These are phyloP conservation scores for Alces alces DNA, from an alignment of 2,113 vertebrate species.

Conservation along the genomic window DNA sequence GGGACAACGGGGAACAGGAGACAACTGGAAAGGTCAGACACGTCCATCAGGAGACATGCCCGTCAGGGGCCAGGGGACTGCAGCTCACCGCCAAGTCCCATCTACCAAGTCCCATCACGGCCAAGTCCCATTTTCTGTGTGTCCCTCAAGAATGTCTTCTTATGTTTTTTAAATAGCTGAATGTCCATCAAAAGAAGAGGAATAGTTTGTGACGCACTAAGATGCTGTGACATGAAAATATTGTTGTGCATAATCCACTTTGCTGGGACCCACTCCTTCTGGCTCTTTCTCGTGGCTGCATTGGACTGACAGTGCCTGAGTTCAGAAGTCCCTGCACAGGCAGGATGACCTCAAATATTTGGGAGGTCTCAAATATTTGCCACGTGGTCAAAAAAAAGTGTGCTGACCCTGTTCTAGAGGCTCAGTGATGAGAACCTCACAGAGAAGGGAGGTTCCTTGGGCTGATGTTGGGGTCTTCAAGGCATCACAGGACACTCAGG, in stretches of 20 bases:
- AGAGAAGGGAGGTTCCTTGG: background rate
- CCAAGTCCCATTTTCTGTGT: background rate
- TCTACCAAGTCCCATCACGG: background rate
- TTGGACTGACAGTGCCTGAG: accelerated
- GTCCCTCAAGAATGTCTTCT: background rate
- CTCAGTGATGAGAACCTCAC: background rate
- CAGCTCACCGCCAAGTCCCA: background rate
- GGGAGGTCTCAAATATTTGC: background rate
- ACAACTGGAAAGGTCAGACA: background rate
- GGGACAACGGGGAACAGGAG: background rate
- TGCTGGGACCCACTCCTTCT: background rate
- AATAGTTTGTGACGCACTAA: background rate
- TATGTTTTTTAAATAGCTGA: background rate
- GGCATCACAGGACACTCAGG: background rate
- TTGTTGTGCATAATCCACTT: background rate
- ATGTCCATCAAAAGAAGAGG: background rate
- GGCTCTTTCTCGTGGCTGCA: background rate
- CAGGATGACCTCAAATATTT: background rate
- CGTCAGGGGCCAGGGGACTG: background rate
- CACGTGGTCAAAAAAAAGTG: background rate
- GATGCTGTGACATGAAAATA: background rate
- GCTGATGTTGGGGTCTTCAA: background rate
- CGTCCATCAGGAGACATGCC: background rate
- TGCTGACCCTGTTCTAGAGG: background rate
- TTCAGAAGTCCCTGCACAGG: background rate